phyloP scores from a whole-genome alignment of 2,113 vertebrate genomes.

The Aspiorhynchus laticeps region DNA sequence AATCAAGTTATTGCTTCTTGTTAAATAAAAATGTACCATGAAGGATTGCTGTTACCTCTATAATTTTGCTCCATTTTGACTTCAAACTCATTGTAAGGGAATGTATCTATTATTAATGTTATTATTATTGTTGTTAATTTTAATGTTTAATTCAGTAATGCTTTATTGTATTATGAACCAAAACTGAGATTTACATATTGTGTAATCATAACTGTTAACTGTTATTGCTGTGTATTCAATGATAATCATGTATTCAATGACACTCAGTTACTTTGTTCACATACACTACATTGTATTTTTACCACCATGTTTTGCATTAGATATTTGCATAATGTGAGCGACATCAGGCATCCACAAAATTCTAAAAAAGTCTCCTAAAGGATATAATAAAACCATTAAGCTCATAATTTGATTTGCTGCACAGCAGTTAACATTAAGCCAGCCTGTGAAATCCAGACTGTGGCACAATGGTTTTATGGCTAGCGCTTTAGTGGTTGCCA shows the following conservation, averaged over 20 bases:
- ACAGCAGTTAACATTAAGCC: not conserved
- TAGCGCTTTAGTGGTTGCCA: not conserved
- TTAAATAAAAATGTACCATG: not conserved
- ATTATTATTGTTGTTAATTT: not conserved
- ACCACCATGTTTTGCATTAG: not conserved
- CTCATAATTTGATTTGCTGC: not conserved
- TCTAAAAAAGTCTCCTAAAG: not conserved
- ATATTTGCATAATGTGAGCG: not conserved
- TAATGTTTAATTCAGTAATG: not conserved
- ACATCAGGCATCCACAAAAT: not conserved
- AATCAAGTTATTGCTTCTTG: not conserved
- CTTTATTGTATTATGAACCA: not conserved
- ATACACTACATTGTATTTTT: not conserved
- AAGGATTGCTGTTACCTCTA: not conserved
- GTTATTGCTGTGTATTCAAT: not conserved
- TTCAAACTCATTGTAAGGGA: not conserved
- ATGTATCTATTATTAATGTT: constrained; percentile 3
- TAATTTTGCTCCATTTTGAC: not conserved
- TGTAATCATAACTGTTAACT: not conserved
- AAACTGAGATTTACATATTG: not conserved
- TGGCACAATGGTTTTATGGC: not conserved
- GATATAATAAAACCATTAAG: not conserved
- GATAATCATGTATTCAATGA: not conserved
- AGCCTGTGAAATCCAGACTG: not conserved
- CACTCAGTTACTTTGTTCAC: not conserved